Evolutionary conservation across 2,113 vertebrate genomes (phyloP).

Genomic region (Austrofundulus limnaeus): DNA sequence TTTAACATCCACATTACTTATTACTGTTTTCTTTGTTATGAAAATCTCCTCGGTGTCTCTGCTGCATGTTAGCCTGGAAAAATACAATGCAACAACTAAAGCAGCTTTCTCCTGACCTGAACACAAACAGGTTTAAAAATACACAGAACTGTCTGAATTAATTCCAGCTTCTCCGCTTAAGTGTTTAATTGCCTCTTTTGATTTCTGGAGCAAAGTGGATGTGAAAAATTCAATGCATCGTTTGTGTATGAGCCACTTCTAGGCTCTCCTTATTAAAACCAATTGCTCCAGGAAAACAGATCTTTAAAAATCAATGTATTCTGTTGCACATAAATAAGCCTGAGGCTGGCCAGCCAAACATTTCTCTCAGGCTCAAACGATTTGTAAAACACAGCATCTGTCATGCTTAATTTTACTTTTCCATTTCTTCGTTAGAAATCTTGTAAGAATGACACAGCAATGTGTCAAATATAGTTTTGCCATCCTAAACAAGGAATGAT

Average conservation of each 20-base stretch:
- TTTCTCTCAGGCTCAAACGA: conserved; percentile 49
- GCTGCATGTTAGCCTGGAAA: conserved; percentile 1
- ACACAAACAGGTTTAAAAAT: too few relatives aligned
- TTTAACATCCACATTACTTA: neutral
- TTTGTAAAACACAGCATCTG: conserved; percentile 52
- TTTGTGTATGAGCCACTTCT: too few relatives aligned
- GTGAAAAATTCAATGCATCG: too few relatives aligned
- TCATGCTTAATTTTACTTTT: conserved; percentile 49
- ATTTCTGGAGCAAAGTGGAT: too few relatives aligned
- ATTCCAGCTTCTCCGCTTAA: neutral
- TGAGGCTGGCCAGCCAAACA: conserved; percentile 39
- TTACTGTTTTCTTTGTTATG: conserved; percentile 6
- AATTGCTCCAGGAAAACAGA: too few relatives aligned
- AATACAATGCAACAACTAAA: conserved; percentile 32
- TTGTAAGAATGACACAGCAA: too few relatives aligned
- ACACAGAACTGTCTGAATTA: conserved; percentile 22
- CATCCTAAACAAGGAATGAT: too few relatives aligned
- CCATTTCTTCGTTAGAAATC: neutral
- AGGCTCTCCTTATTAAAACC: too few relatives aligned
- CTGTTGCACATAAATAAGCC: conserved; percentile 51
- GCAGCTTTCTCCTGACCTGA: too few relatives aligned
- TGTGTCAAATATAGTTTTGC: too few relatives aligned
- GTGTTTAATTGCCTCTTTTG: too few relatives aligned
- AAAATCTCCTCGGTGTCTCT: neutral
- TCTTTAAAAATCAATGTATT: conserved; percentile 44